phyloP scores from a whole-genome alignment of 2,113 vertebrate genomes.

The Paramormyrops kingsleyae region DNA sequence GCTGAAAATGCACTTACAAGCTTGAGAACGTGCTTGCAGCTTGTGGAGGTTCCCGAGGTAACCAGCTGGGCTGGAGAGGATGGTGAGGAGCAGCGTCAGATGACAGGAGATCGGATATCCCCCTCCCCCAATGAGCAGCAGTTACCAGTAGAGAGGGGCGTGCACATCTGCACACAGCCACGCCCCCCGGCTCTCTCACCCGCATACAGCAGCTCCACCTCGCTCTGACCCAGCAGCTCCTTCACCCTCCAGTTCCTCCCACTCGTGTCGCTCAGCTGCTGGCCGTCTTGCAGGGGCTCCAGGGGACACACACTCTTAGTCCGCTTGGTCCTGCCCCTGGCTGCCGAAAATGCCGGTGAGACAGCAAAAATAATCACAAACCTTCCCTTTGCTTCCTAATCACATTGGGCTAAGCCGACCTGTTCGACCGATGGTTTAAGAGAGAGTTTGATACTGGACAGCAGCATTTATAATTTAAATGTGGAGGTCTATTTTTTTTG shows the following conservation, averaged over 20 bases:
- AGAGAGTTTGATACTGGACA: background rate
- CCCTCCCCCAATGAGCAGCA: background rate
- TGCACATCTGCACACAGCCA: background rate
- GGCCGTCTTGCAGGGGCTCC: constrained; percentile 50
- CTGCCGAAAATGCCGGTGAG: background rate
- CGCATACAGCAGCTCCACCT: constrained; percentile 53
- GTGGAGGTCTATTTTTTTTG: background rate
- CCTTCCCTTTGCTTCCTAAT: too few species aligned
- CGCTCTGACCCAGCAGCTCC: constrained; percentile 48
- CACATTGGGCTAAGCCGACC: too few species aligned
- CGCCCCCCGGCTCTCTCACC: constrained; percentile 37
- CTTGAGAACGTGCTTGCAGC: constrained; percentile 54
- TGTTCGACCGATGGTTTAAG: background rate
- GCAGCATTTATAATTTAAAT: background rate
- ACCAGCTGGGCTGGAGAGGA: constrained; percentile 31
- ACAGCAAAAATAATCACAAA: background rate
- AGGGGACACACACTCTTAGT: constrained; percentile 35
- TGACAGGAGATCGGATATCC: background rate
- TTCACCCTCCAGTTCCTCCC: constrained; percentile 58
- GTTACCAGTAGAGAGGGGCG: background rate
- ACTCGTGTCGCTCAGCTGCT: constrained; percentile 53
- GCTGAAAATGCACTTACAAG: constrained; percentile 47
- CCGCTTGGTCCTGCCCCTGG: constrained; percentile 45
- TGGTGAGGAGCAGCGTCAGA: background rate
- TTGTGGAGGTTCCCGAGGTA: constrained; percentile 31